These are phyloP conservation scores for Pungitius pungitius DNA, from an alignment of 2,113 vertebrate species.

Conservation along the genomic window DNA sequence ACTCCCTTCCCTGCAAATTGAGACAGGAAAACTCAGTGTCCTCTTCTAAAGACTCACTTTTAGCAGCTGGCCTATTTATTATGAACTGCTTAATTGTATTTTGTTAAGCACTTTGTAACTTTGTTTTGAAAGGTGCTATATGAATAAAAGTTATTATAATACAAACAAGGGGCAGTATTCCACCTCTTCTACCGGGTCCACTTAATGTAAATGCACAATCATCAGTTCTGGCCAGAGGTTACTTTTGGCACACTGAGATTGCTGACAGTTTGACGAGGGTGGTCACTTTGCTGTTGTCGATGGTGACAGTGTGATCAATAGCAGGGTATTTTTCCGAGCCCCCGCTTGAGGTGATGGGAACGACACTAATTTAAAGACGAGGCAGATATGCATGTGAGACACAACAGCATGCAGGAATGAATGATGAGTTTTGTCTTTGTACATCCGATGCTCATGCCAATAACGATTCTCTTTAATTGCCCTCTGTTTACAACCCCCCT, in stretches of 20 bases:
- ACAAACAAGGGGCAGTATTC: not conserved
- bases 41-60: no score
- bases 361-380: not conserved
- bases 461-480: not conserved
- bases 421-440: conserved; percentile 3
- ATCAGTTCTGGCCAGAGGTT: not conserved
- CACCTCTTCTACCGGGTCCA: not conserved
- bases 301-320: conserved; percentile 23
- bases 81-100: no score
- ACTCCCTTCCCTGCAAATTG: no score
- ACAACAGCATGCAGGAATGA: not conserved
- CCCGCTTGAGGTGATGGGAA: not conserved
- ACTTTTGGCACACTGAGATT: not conserved
- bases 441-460: not conserved
- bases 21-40: no score
- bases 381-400: not conserved
- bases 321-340: not conserved
- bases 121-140: no score
- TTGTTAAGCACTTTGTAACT: no score
- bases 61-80: no score
- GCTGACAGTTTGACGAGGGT: not conserved
- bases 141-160: no score
- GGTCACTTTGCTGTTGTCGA: conserved; percentile 4
- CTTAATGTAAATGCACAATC: not conserved
- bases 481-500: not conserved